These are phyloP conservation scores for Apodemus speciosus DNA, from an alignment of 2,113 vertebrate species.

Conservation along the genomic window DNA sequence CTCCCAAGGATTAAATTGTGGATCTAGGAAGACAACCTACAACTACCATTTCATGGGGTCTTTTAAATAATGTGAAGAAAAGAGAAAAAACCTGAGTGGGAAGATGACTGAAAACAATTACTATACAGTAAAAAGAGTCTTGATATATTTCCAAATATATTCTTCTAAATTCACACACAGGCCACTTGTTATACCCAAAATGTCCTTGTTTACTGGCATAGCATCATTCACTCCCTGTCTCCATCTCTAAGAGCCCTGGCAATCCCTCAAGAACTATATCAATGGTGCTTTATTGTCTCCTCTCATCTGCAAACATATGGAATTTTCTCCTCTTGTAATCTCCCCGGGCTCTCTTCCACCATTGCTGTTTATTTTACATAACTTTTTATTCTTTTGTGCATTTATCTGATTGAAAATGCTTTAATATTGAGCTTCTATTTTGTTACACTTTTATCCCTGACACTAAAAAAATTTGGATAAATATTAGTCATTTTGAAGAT, in stretches of 20 bases:
- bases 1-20: neutral
- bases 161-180: neutral
- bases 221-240: neutral
- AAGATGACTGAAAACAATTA: neutral
- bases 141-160: neutral
- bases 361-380: neutral
- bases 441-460: neutral
- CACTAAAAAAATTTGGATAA: neutral
- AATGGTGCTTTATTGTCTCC: neutral
- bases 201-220: neutral
- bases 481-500: neutral
- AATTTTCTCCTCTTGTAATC: neutral
- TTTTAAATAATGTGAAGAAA: neutral
- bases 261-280: neutral
- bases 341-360: neutral
- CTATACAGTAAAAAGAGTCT: neutral
- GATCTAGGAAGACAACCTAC: neutral
- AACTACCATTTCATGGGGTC: neutral
- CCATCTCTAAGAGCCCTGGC: neutral
- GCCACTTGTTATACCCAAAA: neutral
- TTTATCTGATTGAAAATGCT: neutral
- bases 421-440: neutral
- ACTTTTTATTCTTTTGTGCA: neutral
- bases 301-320: neutral
- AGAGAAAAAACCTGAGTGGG: neutral